Evolutionary conservation across 2,113 vertebrate genomes (phyloP).

Genomic region (Oryzias celebensis): DNA sequence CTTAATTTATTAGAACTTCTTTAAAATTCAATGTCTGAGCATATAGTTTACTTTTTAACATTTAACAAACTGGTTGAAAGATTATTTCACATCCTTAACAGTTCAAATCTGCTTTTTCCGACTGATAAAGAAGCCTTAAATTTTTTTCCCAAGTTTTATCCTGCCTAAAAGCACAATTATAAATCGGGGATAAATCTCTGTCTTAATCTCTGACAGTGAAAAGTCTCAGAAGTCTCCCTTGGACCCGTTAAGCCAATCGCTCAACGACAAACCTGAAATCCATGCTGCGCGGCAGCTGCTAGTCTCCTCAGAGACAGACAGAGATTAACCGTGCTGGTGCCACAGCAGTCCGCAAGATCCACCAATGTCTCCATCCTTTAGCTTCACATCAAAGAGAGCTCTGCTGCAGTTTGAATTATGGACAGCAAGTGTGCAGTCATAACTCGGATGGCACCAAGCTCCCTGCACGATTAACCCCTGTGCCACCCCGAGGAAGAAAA

Average conservation of each 20-base stretch:
- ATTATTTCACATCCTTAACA: no score
- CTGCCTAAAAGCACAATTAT: conserved; percentile 36
- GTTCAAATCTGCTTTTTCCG: neutral
- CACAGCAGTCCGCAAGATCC: conserved; percentile 24
- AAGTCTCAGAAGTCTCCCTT: conserved; percentile 1
- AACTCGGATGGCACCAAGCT: conserved; percentile 22
- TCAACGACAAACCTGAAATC: conserved; percentile 49
- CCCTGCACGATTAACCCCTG: conserved; percentile 41
- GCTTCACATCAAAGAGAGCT: conserved; percentile 48
- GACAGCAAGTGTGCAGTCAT: conserved; percentile 51
- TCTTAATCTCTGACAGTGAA: conserved; percentile 17
- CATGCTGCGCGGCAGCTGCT: conserved; percentile 31
- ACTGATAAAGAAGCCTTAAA: conserved; percentile 25
- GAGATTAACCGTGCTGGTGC: conserved; percentile 47
- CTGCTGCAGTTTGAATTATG: conserved; percentile 53
- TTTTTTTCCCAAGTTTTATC: conserved; percentile 32
- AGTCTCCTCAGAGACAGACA: conserved; percentile 39
- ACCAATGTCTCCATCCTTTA: conserved; percentile 33
- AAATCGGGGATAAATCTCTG: conserved; percentile 39
- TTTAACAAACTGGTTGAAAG: no score
- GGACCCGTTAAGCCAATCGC: conserved; percentile 15
- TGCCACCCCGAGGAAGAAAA: conserved; percentile 17
- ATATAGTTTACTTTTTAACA: no score
- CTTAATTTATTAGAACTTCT: no score
- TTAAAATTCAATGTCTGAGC: no score